Percentiles rank a stretch among this genome's conserved stretches.
phyloP scores from a whole-genome alignment of 1,140 invertebrate genomes.

The Drosophila burlai region DNA sequence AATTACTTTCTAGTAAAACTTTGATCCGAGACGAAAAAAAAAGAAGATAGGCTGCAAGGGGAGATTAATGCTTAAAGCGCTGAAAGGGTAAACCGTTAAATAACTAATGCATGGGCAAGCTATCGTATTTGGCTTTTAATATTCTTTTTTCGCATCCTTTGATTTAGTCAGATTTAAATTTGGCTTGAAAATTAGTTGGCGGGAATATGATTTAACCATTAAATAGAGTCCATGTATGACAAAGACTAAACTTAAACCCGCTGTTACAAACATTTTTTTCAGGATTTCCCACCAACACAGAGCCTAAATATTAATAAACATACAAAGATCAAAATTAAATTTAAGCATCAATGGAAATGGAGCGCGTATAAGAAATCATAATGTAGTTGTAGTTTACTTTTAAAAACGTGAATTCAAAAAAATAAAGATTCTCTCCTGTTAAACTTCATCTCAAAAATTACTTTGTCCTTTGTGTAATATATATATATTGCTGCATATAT shows the following conservation, averaged over 20 bases:
- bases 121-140: constrained; percentile 1
- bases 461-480: background rate
- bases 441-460: background rate
- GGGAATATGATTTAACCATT: background rate
- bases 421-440: no score
- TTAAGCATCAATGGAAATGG: background rate
- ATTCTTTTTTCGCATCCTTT: background rate
- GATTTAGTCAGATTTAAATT: background rate
- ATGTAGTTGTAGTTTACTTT: background rate
- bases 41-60: constrained; percentile 20
- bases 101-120: constrained; percentile 31
- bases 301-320: background rate
- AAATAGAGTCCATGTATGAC: no score
- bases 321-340: background rate
- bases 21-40: constrained; percentile 52
- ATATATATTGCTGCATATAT: constrained; percentile 20
- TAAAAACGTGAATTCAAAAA: background rate
- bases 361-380: background rate
- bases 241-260: background rate
- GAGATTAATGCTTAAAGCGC: constrained; percentile 56
- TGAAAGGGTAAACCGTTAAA: constrained; percentile 39
- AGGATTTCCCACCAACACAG: background rate
- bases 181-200: background rate
- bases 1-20: constrained; percentile 77
- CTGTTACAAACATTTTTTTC: background rate